Evolutionary conservation across 1,140 invertebrate genomes (phyloP), one percentile per base, ranked within the genome.

Genomic region (Eumeta japonica): DNA sequence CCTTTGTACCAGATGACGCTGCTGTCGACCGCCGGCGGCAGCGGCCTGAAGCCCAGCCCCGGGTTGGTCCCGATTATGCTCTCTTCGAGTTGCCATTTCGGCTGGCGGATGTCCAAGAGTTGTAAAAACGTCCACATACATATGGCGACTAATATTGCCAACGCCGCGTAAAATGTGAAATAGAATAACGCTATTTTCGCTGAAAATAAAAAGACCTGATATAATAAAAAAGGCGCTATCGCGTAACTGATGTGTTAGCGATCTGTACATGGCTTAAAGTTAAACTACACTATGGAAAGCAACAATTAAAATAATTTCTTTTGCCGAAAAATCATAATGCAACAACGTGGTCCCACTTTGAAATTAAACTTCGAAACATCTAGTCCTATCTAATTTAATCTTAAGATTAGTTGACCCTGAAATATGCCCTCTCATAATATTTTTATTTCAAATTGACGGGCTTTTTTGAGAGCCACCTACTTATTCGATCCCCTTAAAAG

Each of bases 181-280:
- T 97, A 97, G 81, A 97, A 97, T 11, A 92, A 64, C 18, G 84
- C 84, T 64, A 97, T 94, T 79, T 94, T 93, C 33, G 84, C 91
- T 94, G 79, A 39, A 54, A 67, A 47, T 56, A 58, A 56, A 51
- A 13, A 30, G 5, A 13, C 28, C 17, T 16, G 35, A 29, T 20
- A 10, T 19, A 20, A 19, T 10, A 14, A 36, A 13, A 28, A 24
- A 19, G 15, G 16, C 35, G 33, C 39, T 27, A 32, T 16, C 33
- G 16, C n/a, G 20, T n/a, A 24, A 24, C 20, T 7, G 20, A 24
- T n/a, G 20, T 24, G 20, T 24, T 24, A n/a, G n/a, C n/a, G n/a
- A n/a, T n/a, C n/a, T n/a, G n/a, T n/a, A n/a, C n/a, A n/a, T n/a
- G n/a, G n/a, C n/a, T n/a, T n/a, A n/a, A n/a, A n/a, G n/a, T n/a